Conservation (phyloP, 2,797 vertebrate species). For the Anabas testudineus region DNA sequence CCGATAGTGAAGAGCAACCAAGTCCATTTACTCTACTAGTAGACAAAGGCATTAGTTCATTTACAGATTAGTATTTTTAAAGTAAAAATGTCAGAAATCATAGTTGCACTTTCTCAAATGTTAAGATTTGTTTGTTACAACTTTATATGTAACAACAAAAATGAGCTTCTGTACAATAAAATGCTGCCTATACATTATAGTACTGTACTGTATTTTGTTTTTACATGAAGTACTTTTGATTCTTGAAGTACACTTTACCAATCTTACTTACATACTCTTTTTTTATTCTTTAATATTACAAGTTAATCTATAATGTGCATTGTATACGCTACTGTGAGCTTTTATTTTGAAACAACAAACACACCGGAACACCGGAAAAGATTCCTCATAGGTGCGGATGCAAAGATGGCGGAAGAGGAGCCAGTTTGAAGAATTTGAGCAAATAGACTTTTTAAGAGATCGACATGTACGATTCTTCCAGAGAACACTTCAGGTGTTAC, state of each 20-base stretch:
- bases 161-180: too few species aligned
- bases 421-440: conserved; percentile 86
- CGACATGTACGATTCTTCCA: conserved; percentile 96
- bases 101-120: not conserved
- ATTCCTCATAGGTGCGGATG: conserved; percentile 69
- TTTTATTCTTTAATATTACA: not conserved
- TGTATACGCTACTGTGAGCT: not conserved
- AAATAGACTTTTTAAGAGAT: conserved; percentile 92
- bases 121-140: too few species aligned
- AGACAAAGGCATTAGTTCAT: not conserved
- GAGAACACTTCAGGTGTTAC: conserved; percentile 93
- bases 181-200: not conserved
- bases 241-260: not conserved
- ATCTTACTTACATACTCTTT: not conserved
- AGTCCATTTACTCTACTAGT: too few species aligned
- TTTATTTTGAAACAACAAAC: conserved; percentile 70
- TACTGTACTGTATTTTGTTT: too few species aligned
- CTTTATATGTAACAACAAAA: too few species aligned
- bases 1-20: too few species aligned
- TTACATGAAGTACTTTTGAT: too few species aligned
- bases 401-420: conserved; percentile 84
- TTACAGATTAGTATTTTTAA: not conserved
- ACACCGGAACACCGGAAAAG: conserved; percentile 74
- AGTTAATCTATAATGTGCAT: not conserved
- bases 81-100: not conserved